Evolutionary conservation across 2,888 invertebrate genomes (phyloP).

Genomic region (Parnassius smintheus): DNA sequence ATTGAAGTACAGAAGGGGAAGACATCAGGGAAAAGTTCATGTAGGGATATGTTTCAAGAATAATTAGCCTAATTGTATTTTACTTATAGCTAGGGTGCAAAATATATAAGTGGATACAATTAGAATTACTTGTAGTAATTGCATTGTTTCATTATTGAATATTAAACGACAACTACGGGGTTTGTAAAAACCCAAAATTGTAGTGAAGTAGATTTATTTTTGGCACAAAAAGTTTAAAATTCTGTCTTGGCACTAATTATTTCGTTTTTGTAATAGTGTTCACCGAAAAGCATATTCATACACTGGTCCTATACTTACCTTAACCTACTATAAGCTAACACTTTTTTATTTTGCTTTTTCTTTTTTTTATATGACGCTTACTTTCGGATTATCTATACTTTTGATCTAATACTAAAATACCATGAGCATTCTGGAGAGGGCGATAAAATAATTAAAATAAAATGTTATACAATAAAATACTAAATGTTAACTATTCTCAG

Average conservation of each 20-base stretch:
- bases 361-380: constrained; percentile 64
- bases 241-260: constrained; percentile 59
- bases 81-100: constrained; percentile 72
- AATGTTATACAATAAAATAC: constrained; percentile 62
- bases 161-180: constrained; percentile 9
- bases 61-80: constrained; percentile 58
- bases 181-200: constrained; percentile 17
- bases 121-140: constrained; percentile 38
- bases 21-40: constrained; percentile 56
- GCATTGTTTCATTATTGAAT: constrained; percentile 15
- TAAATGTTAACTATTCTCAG: constrained; percentile 73
- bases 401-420: constrained; percentile 70
- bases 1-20: constrained; percentile 76
- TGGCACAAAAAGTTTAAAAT: constrained; percentile 62
- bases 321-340: constrained; percentile 62
- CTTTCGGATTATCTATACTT: constrained; percentile 68
- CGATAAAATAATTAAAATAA: constrained; percentile 66
- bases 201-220: constrained; percentile 39
- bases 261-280: constrained; percentile 41
- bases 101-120: constrained; percentile 62
- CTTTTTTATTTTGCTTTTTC: constrained; percentile 53
- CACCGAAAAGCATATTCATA: constrained; percentile 58
- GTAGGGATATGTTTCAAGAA: constrained; percentile 69
- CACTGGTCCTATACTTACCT: constrained; percentile 72
- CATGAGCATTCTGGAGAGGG: constrained; percentile 80